Percentiles rank a stretch among this genome's conserved stretches.
These are phyloP conservation scores for Megaleporinus macrocephalus DNA, from an alignment of 2,113 vertebrate species.

Conservation along the genomic window DNA sequence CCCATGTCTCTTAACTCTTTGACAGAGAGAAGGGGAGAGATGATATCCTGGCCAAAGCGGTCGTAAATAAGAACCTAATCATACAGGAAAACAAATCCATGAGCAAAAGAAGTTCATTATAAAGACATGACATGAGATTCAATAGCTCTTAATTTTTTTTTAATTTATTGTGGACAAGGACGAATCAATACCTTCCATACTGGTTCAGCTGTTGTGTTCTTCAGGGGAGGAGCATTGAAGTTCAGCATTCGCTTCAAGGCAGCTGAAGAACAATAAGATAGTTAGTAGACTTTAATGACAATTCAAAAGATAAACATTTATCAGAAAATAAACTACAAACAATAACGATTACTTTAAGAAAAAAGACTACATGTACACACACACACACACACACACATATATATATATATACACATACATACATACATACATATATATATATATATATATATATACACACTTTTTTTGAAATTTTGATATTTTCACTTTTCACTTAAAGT, in stretches of 20 bases:
- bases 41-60: conserved; percentile 98
- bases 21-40: conserved; percentile 94
- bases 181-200: conserved; percentile 92
- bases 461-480: too few relatives aligned
- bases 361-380: too few relatives aligned
- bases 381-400: too few relatives aligned
- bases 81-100: neutral
- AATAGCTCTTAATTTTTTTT: neutral
- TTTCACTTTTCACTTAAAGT: too few relatives aligned
- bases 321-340: neutral
- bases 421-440: too few relatives aligned
- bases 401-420: too few relatives aligned
- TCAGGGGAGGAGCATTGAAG: conserved; percentile 93
- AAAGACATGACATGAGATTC: neutral
- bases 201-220: conserved; percentile 92
- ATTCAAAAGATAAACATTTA: neutral
- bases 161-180: conserved; percentile 28
- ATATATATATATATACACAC: too few relatives aligned
- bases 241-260: conserved; percentile 97
- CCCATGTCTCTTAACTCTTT: conserved; percentile 98
- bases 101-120: neutral
- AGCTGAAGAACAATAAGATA: conserved; percentile 74
- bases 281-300: neutral
- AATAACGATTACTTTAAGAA: neutral
- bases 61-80: conserved; percentile 94